Percentiles rank a stretch among this genome's conserved stretches.
These are phyloP conservation scores for Nesidiocoris tenuis DNA, from an alignment of 2,888 invertebrate species.

Conservation along the genomic window DNA sequence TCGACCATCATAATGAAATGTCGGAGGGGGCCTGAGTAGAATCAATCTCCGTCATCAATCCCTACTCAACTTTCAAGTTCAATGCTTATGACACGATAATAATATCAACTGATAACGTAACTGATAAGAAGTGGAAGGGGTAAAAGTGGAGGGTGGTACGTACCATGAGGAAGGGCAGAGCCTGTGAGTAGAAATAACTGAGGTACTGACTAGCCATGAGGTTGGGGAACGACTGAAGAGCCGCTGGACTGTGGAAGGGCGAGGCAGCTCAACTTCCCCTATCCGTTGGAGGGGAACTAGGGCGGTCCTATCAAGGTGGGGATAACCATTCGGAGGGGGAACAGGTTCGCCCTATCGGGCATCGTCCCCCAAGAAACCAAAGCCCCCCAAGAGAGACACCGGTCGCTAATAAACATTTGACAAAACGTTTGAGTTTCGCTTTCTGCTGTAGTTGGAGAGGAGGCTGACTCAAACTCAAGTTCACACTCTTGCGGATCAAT, in stretches of 20 bases:
- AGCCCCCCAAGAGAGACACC: constrained; percentile 26
- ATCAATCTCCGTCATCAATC: too few species aligned
- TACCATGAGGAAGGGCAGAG: constrained; percentile 46
- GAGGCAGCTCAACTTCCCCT: not conserved
- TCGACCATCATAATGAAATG: too few species aligned
- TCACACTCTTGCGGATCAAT: not conserved
- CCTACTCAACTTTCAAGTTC: too few species aligned
- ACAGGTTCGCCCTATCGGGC: not conserved
- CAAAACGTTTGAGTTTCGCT: constrained; percentile 25
- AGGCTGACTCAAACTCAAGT: not conserved
- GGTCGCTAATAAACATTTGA: constrained; percentile 39
- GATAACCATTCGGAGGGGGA: not conserved
- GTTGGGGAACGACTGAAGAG: constrained; percentile 29
- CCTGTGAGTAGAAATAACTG: constrained; percentile 43
- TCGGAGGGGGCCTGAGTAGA: too few species aligned
- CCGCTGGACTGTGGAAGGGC: not conserved
- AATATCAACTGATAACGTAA: not conserved
- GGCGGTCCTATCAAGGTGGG: not conserved
- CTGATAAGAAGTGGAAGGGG: constrained; percentile 3
- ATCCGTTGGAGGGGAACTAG: not conserved
- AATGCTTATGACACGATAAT: too few species aligned
- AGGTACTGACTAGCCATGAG: constrained; percentile 47
- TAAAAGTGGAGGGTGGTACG: constrained; percentile 41
- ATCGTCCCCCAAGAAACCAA: not conserved
- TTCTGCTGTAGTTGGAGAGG: not conserved